Base-by-base conservation (phyloP, 2,888 invertebrate species). In the Catocala fraxini region DNA sequence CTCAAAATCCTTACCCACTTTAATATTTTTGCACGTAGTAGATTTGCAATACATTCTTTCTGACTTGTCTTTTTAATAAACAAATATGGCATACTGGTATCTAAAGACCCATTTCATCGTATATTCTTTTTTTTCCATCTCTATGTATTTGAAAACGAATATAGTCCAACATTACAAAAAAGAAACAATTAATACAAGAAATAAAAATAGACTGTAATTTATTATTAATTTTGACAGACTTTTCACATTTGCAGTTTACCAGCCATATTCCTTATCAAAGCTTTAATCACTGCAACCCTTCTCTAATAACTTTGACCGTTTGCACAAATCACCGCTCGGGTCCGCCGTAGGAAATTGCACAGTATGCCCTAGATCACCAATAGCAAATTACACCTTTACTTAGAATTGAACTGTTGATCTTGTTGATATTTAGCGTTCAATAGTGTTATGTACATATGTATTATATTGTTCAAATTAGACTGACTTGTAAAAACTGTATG, bases 281-380 rank as follows among this genome's bases (percentile, higher is more conserved):
- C 35, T 39, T 13, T 11, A 10, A 25, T 52, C 33, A 35, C 10
- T 25, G 5, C 54, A 59, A 42, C 34, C 11, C 33, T 41, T 33
- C 11, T 15, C 43, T 48, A 45, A 43, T 43, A 59, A 45, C 33
- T 33, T 15, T 39, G 47, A 46, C 41, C 43, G 33, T 34, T 35
- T 34, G 51, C 25, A 48, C 35, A 55, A 52, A 61, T 43, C 51
- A 47, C 34, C 7, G 47, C 34, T 45, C 56, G 39, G 39, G 11
- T 45, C 33, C n/a, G 57, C 41, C 6, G 53, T 67, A 76, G 70
- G 71, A 77, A 66, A 77, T 74, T 73, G 77, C 74, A 74, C 45
- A 58, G 35, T 34, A 56, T 33, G 65, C 56, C 65, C 74, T 63
- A 73, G 60, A 64, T 75, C 64, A 61, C 59, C 46, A 12, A 68